Conservation (phyloP, 2,888 invertebrate genomes). For the Tortricodes alternella region DNA sequence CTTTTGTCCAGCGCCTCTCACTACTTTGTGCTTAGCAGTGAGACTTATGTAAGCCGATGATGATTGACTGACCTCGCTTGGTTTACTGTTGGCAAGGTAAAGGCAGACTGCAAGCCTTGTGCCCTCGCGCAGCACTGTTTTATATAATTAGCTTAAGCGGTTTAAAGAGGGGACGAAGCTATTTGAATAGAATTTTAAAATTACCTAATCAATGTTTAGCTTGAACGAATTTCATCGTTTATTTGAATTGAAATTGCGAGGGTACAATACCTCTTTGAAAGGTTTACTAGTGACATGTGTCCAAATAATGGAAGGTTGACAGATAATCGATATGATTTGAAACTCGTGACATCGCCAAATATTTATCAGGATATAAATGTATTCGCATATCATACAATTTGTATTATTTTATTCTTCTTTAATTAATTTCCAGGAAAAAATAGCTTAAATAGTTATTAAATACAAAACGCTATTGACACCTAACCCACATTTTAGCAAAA, state of each 20-base stretch:
- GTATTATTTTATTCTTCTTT: too few species aligned
- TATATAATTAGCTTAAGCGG: constrained; percentile 80
- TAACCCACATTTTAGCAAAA: too few species aligned
- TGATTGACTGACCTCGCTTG: constrained; percentile 5
- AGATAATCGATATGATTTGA: background rate
- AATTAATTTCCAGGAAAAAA: too few species aligned
- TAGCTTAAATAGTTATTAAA: too few species aligned
- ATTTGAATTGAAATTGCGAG: constrained; percentile 73
- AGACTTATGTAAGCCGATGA: too few species aligned
- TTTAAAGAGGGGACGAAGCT: constrained; percentile 63
- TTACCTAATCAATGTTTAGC: constrained; percentile 78
- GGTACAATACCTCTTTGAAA: constrained; percentile 50
- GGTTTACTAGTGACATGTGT: constrained; percentile 65
- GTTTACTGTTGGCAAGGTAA: constrained; percentile 35
- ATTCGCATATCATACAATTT: too few species aligned
- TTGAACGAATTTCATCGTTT: constrained; percentile 67
- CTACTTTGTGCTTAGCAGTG: too few species aligned
- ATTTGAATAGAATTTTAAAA: constrained; percentile 61
- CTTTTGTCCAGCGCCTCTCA: too few species aligned
- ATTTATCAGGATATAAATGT: too few species aligned
- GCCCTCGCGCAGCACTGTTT: constrained; percentile 59
- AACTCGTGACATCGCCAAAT: background rate
- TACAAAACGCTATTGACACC: too few species aligned
- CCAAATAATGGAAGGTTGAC: constrained; percentile 59
- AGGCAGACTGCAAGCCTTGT: constrained; percentile 60